phyloP scores from a whole-genome alignment of 2,113 vertebrate species.

The Bungarus multicinctus region DNA sequence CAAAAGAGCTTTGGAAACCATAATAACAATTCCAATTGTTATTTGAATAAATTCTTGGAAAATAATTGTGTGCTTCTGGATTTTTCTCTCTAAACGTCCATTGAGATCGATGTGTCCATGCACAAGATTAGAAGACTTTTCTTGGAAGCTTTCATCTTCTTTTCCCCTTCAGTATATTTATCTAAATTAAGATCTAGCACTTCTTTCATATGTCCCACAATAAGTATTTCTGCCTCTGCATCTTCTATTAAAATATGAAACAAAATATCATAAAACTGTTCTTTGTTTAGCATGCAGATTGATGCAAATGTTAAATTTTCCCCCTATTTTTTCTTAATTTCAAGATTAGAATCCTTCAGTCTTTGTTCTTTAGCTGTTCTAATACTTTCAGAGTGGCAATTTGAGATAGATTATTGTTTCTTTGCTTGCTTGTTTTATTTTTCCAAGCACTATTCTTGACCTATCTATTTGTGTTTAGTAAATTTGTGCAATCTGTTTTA shows the following conservation, averaged over 20 bases:
- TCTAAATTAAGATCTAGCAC: not conserved
- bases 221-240: not conserved
- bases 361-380: not conserved
- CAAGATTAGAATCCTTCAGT: not conserved
- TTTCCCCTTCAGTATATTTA: not conserved
- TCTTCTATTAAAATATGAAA: not conserved
- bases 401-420: not conserved
- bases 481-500: not conserved
- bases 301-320: not conserved
- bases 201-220: not conserved
- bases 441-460: not conserved
- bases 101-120: not conserved
- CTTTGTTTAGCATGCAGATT: not conserved
- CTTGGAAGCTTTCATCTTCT: not conserved
- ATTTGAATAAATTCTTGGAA: not conserved
- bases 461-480: not conserved
- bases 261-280: not conserved
- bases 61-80: not conserved
- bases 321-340: not conserved
- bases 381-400: not conserved
- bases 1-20: not conserved
- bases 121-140: not conserved
- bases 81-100: not conserved
- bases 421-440: not conserved
- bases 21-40: too few relatives aligned